phyloP scores from a whole-genome alignment of 2,888 invertebrate genomes.

The Microchrysa polita region DNA sequence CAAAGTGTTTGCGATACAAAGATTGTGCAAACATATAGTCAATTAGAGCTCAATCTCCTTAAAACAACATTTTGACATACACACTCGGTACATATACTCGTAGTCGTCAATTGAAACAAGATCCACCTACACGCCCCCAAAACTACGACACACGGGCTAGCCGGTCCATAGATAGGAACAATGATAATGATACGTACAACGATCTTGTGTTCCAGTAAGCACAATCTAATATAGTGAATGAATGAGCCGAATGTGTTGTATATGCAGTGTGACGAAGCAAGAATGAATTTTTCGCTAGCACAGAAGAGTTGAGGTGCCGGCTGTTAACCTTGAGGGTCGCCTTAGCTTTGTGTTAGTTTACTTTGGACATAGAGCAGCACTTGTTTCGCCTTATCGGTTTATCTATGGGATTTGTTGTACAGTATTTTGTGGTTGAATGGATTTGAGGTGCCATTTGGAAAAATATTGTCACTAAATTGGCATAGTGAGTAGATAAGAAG shows the following conservation, averaged over 20 bases:
- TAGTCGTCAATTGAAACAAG: slow-evolving; percentile 11
- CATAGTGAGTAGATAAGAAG: no score
- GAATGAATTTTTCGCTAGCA: neutral
- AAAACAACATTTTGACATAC: slow-evolving; percentile 38
- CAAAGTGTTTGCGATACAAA: no score
- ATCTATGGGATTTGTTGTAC: neutral
- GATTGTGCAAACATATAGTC: neutral
- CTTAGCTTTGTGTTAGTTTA: neutral
- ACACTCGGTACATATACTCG: slow-evolving; percentile 7
- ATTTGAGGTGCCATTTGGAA: no score
- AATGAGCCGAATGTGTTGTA: neutral
- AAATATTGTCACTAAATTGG: no score
- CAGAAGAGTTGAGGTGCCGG: slow-evolving; percentile 3
- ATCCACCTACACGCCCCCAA: slow-evolving; percentile 11
- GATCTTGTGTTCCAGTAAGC: no score
- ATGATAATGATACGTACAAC: no score
- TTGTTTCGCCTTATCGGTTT: slow-evolving; percentile 14
- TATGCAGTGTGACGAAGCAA: neutral
- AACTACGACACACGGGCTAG: neutral
- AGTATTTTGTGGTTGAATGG: no score
- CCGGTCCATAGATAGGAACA: neutral
- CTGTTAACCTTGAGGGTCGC: slow-evolving; percentile 31
- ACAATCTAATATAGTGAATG: neutral
- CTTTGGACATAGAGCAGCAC: slow-evolving; percentile 23
- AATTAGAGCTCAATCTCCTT: slow-evolving; percentile 34